phyloP scores from a whole-genome alignment of 2,797 vertebrate genomes.

The Lagodon rhomboides region DNA sequence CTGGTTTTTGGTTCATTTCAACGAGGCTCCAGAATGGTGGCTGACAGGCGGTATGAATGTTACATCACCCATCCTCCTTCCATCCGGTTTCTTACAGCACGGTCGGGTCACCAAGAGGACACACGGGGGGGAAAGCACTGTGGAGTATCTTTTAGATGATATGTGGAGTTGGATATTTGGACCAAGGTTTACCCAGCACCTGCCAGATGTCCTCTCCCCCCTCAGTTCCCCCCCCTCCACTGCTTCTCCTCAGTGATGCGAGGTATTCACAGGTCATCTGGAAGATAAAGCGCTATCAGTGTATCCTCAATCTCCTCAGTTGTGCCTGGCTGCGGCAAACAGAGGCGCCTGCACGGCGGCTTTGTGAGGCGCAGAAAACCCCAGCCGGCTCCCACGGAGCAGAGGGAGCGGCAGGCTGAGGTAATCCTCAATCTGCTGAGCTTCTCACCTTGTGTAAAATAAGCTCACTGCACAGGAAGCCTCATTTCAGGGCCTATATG shows the following conservation, averaged over 20 bases:
- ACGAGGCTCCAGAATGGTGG: background rate
- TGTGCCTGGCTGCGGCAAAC: conserved; percentile 25
- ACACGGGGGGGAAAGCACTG: background rate
- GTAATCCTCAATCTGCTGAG: conserved; percentile 70
- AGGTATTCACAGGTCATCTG: conserved; percentile 24
- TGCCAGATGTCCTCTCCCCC: conserved; percentile 31
- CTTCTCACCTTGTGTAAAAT: conserved; percentile 58
- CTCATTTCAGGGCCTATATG: conserved; percentile 18
- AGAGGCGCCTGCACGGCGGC: conserved; percentile 27
- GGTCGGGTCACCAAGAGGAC: background rate
- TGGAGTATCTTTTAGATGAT: background rate
- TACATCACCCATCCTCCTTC: background rate
- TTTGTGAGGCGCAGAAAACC: conserved; percentile 50
- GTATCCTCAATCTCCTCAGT: conserved; percentile 19
- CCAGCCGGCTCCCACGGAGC: conserved; percentile 41
- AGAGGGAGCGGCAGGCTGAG: conserved; percentile 49
- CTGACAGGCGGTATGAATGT: background rate
- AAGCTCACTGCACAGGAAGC: conserved; percentile 48
- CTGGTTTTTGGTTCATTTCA: conserved; percentile 15
- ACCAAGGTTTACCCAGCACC: conserved; percentile 9
- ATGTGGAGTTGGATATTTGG: conserved; percentile 7
- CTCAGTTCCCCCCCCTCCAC: conserved; percentile 14
- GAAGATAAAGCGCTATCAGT: conserved; percentile 23
- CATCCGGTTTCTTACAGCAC: background rate
- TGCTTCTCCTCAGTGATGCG: conserved; percentile 9